phyloP scores from a whole-genome alignment of 2,888 invertebrate genomes.

The Drosophila birchii region DNA sequence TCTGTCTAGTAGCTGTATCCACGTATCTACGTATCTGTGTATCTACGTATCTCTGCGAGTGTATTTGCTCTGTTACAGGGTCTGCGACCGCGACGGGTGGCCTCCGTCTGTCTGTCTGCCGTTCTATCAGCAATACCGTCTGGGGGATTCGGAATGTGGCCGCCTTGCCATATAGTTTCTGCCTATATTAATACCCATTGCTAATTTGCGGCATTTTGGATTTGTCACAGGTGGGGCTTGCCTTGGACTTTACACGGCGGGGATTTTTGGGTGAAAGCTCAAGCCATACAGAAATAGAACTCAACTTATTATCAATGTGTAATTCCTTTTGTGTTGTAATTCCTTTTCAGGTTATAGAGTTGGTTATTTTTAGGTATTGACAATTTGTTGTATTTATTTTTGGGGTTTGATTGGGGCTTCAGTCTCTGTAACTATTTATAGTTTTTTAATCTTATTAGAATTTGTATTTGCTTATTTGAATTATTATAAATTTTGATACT shows the following conservation, averaged over 20 bases:
- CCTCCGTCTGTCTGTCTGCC: constrained; percentile 57
- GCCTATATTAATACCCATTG: constrained; percentile 42
- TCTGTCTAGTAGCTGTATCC: constrained; percentile 9
- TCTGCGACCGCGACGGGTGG: constrained; percentile 54
- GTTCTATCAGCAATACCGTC: constrained; percentile 39
- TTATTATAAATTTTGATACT: neutral
- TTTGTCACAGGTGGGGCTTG: constrained; percentile 6
- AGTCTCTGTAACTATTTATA: neutral
- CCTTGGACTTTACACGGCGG: constrained; percentile 1
- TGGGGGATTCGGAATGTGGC: constrained; percentile 28
- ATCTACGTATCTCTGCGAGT: constrained; percentile 9
- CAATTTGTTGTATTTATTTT: neutral
- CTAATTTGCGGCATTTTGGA: constrained; percentile 39
- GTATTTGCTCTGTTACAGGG: constrained; percentile 45
- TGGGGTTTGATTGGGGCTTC: neutral
- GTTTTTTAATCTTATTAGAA: too few species aligned
- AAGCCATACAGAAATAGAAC: constrained; percentile 18
- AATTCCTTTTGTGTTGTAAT: neutral
- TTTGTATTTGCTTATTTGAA: neutral
- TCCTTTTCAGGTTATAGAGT: neutral
- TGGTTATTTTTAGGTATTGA: neutral
- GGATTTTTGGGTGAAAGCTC: constrained; percentile 9
- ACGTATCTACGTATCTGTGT: constrained; percentile 4
- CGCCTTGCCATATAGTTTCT: constrained; percentile 28
- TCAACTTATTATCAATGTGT: neutral